Percentiles rank a stretch among this genome's conserved stretches.
phyloP scores from a whole-genome alignment of 2,113 vertebrate genomes.

The Hipposideros armiger region DNA sequence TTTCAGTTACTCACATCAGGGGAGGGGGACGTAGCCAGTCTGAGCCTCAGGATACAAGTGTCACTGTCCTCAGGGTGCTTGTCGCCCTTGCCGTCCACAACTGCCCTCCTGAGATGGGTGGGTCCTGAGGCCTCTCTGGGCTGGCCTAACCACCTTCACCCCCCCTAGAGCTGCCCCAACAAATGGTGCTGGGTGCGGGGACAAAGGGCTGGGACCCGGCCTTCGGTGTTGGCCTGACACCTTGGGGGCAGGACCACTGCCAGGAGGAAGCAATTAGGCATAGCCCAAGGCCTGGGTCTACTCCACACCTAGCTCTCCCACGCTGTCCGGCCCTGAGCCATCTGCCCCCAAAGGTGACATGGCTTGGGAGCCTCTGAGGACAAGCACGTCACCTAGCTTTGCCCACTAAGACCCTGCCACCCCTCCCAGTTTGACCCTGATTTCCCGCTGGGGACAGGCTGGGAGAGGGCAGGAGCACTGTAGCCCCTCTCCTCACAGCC shows the following conservation, averaged over 20 bases:
- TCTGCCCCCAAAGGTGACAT: not conserved
- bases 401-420: not conserved
- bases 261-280: not conserved
- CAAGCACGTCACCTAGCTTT: accelerated
- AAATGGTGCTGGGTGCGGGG: not conserved
- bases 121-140: not conserved
- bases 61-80: not conserved
- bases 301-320: not conserved
- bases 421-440: no score
- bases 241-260: not conserved
- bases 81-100: not conserved
- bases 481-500: not conserved
- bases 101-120: not conserved
- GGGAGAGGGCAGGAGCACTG: not conserved
- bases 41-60: not conserved
- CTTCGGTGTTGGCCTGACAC: constrained; percentile 9
- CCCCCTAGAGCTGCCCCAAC: not conserved
- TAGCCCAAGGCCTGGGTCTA: not conserved
- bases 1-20: not conserved
- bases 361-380: not conserved
- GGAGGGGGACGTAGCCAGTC: accelerated
- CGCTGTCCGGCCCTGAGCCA: not conserved
- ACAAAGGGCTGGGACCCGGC: not conserved
- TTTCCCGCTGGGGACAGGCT: not conserved
- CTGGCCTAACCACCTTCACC: not conserved